Evolutionary conservation across 2,113 vertebrate genomes (phyloP).

Genomic region (Daboia siamensis): DNA sequence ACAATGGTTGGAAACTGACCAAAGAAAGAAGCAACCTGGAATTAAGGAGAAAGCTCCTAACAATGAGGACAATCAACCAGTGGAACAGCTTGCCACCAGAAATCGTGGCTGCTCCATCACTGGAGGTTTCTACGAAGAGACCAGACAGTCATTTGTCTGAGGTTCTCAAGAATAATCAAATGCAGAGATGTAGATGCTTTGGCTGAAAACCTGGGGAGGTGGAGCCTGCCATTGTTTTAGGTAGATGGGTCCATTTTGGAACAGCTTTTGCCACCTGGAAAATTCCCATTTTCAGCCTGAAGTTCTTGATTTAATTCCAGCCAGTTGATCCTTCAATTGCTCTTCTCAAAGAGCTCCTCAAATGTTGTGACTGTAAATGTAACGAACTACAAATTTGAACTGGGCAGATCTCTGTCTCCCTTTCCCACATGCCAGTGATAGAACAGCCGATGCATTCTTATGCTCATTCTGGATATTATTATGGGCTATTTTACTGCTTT

Average conservation of each 20-base stretch:
- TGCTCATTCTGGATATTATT: too few species aligned
- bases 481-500: too few species aligned
- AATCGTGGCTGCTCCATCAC: too few species aligned
- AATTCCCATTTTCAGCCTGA: neutral
- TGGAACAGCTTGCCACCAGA: too few species aligned
- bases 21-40: too few species aligned
- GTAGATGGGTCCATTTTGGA: neutral
- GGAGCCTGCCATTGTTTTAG: neutral
- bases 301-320: neutral
- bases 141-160: too few species aligned
- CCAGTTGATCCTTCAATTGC: neutral
- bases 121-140: too few species aligned
- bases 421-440: too few species aligned
- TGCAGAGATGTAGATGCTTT: neutral
- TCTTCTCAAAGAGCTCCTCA: neutral
- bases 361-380: neutral
- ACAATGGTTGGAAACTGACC: too few species aligned
- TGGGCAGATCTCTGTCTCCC: neutral
- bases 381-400: neutral
- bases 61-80: too few species aligned
- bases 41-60: too few species aligned
- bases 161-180: neutral
- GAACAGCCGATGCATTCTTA: too few species aligned
- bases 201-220: neutral
- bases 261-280: neutral